A percentile compares a stretch with the other conserved stretches of the same genome.
These are phyloP conservation scores for Chloropsis cyanopogon DNA, from an alignment of 2,113 vertebrate species.

Conservation along the genomic window DNA sequence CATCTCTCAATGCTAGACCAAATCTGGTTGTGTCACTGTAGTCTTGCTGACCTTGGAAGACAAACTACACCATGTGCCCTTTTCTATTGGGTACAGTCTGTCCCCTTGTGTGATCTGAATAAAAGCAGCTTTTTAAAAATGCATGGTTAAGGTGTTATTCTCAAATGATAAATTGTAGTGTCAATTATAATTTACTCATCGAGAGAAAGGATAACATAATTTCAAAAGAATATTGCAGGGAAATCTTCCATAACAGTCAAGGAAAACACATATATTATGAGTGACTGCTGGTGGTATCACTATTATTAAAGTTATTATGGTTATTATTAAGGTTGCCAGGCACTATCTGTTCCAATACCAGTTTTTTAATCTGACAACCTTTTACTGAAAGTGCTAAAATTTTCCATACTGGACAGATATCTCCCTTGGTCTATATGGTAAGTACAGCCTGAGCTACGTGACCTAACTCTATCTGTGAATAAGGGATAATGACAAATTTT, in stretches of 20 bases:
- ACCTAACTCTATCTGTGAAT: neutral
- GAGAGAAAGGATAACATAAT: constrained; percentile 8
- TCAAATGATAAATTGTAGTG: neutral
- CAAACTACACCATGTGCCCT: neutral
- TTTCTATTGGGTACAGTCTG: neutral
- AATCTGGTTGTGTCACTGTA: neutral
- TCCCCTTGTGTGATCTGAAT: neutral
- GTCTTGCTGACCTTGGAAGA: neutral
- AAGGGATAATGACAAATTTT: neutral
- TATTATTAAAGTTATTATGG: neutral
- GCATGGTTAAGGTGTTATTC: neutral
- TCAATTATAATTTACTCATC: neutral
- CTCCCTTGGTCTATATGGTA: neutral
- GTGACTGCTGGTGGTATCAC: neutral
- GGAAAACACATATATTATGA: neutral
- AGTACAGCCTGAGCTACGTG: neutral
- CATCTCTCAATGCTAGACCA: neutral
- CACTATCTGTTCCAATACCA: neutral
- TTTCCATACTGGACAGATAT: neutral
- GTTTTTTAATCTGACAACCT: neutral
- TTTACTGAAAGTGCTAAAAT: neutral
- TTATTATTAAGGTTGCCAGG: constrained; percentile 7
- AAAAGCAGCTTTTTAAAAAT: neutral
- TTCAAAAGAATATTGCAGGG: neutral
- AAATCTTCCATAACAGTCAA: constrained; percentile 5